A percentile compares a stretch with the other conserved stretches of the same genome.
phyloP scores from a whole-genome alignment of 2,888 invertebrate species.

The Phymatocera aterrima region DNA sequence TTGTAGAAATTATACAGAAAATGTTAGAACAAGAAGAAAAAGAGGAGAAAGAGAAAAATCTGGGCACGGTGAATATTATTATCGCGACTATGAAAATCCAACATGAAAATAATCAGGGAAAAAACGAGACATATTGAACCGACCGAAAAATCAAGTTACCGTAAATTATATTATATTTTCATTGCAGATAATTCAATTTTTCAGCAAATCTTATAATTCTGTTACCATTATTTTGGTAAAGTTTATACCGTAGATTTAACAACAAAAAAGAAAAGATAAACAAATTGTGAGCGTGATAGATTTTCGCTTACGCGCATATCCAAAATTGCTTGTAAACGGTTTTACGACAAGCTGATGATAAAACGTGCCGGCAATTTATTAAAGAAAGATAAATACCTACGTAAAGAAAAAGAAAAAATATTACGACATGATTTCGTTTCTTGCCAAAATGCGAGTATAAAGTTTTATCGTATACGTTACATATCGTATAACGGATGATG shows the following conservation, averaged over 20 bases:
- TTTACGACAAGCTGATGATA: conserved; percentile 28
- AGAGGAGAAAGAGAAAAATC: not conserved
- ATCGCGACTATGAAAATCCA: not conserved
- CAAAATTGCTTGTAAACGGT: not conserved
- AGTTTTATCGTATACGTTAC: not conserved
- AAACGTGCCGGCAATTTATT: conserved; percentile 16
- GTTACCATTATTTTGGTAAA: not conserved
- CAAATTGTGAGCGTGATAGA: not conserved
- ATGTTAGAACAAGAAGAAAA: not conserved
- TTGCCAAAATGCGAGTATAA: not conserved
- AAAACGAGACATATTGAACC: not conserved
- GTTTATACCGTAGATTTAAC: not conserved
- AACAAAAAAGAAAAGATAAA: not conserved
- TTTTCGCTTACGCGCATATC: not conserved
- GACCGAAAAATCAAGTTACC: not conserved
- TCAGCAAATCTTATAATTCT: not conserved
- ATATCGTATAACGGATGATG: not conserved
- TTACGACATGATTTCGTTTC: not conserved
- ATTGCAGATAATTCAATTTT: not conserved
- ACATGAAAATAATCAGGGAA: conserved; percentile 2
- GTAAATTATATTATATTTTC: not conserved
- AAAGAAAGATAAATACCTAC: conserved; percentile 2
- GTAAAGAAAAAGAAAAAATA: conserved; percentile 3
- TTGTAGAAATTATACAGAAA: not conserved
- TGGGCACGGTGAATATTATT: conserved; percentile 15